These are phyloP conservation scores for Ectropis crepuscularia DNA, from an alignment of 2,888 invertebrate genomes.

Conservation along the genomic window DNA sequence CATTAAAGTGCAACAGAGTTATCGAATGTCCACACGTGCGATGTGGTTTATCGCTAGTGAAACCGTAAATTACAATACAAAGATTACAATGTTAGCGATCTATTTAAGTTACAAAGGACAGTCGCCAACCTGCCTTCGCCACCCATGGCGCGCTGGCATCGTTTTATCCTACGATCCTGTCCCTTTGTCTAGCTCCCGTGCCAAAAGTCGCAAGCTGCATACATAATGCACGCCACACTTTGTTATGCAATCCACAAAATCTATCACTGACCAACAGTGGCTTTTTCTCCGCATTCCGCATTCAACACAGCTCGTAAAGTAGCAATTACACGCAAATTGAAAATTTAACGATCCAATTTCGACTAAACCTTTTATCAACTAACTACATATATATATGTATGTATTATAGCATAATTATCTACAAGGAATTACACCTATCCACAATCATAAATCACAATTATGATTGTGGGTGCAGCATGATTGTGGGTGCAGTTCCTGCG, in stretches of 20 bases:
- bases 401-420: too few species aligned
- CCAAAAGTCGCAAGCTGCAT: slow-evolving; percentile 71
- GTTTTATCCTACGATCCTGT: slow-evolving; percentile 66
- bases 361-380: too few species aligned
- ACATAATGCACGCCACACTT: slow-evolving; percentile 62
- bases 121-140: slow-evolving; percentile 49
- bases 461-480: too few species aligned
- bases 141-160: slow-evolving; percentile 70
- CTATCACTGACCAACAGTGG: slow-evolving; percentile 54
- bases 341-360: too few species aligned
- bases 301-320: slow-evolving; percentile 9
- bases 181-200: slow-evolving; percentile 68
- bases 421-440: too few species aligned
- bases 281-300: slow-evolving; percentile 34
- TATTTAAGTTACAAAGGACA: slow-evolving; percentile 37
- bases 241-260: slow-evolving; percentile 68
- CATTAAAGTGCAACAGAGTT: neutral
- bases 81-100: slow-evolving; percentile 20
- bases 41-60: neutral
- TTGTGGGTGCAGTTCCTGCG: too few species aligned
- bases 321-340: too few species aligned
- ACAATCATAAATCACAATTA: too few species aligned
- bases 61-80: slow-evolving; percentile 15
- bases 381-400: too few species aligned
- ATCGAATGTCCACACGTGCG: neutral